Evolutionary conservation across 2,113 vertebrate species (phyloP).

Genomic region (Odontophorus gujanensis): DNA sequence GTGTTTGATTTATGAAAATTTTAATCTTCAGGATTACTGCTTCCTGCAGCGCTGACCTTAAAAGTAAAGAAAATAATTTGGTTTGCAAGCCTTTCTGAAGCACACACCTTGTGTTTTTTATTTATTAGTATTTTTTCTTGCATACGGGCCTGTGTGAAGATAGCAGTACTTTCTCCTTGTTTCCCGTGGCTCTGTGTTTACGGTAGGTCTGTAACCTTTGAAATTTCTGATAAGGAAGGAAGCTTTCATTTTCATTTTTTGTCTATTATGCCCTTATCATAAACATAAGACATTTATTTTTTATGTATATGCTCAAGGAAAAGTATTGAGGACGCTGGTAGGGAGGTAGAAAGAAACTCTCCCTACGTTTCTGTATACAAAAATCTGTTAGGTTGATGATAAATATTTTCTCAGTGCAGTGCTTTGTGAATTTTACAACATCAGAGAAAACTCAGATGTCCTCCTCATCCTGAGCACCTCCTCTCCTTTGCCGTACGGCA

Average conservation of each 20-base stretch:
- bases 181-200: not conserved
- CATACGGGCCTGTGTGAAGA: not conserved
- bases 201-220: conserved; percentile 49
- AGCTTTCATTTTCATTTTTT: not conserved
- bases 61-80: conserved; percentile 40
- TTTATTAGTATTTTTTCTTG: conserved; percentile 30
- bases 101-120: not conserved
- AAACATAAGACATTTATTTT: conserved; percentile 43
- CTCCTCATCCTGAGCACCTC: not conserved
- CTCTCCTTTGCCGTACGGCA: not conserved
- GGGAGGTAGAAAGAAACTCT: conserved; percentile 1
- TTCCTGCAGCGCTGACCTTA: conserved; percentile 50
- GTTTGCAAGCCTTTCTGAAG: conserved; percentile 28
- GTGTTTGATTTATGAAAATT: not conserved
- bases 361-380: not conserved
- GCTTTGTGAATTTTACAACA: not conserved
- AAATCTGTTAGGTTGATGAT: not conserved
- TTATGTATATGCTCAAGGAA: not conserved
- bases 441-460: not conserved
- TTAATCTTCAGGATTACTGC: conserved; percentile 51
- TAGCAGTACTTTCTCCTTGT: not conserved
- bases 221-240: conserved; percentile 54
- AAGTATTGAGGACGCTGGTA: not conserved
- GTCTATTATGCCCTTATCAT: conserved; percentile 32
- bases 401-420: not conserved